Base-by-base conservation (phyloP, 1,140 invertebrate genomes). In the Cydia splendana region DNA sequence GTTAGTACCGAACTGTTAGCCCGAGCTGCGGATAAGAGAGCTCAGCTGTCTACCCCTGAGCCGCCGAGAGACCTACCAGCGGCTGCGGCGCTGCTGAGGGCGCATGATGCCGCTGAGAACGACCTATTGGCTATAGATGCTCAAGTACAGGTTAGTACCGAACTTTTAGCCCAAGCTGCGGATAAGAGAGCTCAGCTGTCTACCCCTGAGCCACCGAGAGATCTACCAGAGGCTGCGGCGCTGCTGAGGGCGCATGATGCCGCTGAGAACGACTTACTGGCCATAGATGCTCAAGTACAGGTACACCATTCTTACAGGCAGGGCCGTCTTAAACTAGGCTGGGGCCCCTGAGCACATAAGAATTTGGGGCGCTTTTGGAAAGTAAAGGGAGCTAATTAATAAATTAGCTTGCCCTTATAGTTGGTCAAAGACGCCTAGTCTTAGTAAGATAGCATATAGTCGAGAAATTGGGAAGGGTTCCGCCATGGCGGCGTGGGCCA, bases 181-280 rank as follows among this genome's bases (percentile, higher is more conserved):
- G 30, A 30, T 48, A 9, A 12, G 9, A 12, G 13, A 48, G 45
- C 86, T 0, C 84, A 81, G 15, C 83, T 93, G 9, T 83, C 84
- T 4, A 10, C 65, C 0, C 65, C 38, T 0, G 9, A 28, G 12
- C 15, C 65, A 10, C 48, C 57, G 77, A 81, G 57, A 73, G 79
- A 76, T 65, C 73, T 10, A 74, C 76, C 82, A 78, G 15, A 83
- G 84, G 65, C 80, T 80, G 1, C 82, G 84, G 1, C 88, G 88
- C 0, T 92, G 30, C 30, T 30, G 30, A 48, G 13, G 9, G 13
- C 9, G 2, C 9, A 48, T 48, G 45, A 99, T 93, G 96, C 97
- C 3, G 98, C 99, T 86, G 98, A 99, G 91, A 99, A 98, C 90
- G 98, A 99, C 92, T 90, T 99, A 13, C 96, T 98, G 3, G 98